Percentiles rank a stretch among this genome's conserved stretches.
These are phyloP conservation scores for Elymnias hypermnestra DNA, from an alignment of 1,140 invertebrate species.

Conservation along the genomic window DNA sequence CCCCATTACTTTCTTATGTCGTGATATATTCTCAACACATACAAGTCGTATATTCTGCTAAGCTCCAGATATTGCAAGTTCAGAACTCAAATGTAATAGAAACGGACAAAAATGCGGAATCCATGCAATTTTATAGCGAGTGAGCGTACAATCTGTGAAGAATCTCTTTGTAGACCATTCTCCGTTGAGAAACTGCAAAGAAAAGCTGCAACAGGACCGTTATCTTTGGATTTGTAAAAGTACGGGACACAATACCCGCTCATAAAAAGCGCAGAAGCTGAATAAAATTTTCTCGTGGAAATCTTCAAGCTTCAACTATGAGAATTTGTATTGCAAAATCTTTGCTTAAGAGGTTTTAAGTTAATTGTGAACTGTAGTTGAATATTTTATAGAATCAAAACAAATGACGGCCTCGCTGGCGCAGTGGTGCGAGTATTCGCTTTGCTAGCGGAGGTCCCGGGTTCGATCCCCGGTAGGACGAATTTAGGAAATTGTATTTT, in stretches of 20 bases:
- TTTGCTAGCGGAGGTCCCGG: too few species aligned
- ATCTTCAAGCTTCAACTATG: conserved; percentile 11
- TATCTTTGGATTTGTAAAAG: conserved; percentile 53
- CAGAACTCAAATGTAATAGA: conserved; percentile 22
- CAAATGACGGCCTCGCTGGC: too few species aligned
- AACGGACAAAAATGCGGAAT: conserved; percentile 31
- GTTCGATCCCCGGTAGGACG: too few species aligned
- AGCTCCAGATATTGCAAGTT: conserved; percentile 4
- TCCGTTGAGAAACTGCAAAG: conserved; percentile 30
- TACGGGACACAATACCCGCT: conserved; percentile 43
- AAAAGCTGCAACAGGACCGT: conserved; percentile 31
- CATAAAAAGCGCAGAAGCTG: conserved; percentile 29
- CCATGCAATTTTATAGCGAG: conserved; percentile 43
- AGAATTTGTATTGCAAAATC: too few species aligned
- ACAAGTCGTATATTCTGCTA: not conserved
- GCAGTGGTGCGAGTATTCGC: too few species aligned
- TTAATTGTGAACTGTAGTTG: too few species aligned
- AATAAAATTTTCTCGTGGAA: conserved; percentile 31
- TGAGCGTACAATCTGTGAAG: conserved; percentile 36
- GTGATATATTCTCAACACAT: not conserved
- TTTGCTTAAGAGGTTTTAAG: too few species aligned
- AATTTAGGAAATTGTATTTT: too few species aligned
- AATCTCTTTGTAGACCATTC: conserved; percentile 40
- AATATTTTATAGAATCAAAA: too few species aligned
- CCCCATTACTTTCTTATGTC: not conserved